These are phyloP conservation scores for Lacerta bilineata DNA, from an alignment of 2,797 vertebrate genomes.

Conservation along the genomic window DNA sequence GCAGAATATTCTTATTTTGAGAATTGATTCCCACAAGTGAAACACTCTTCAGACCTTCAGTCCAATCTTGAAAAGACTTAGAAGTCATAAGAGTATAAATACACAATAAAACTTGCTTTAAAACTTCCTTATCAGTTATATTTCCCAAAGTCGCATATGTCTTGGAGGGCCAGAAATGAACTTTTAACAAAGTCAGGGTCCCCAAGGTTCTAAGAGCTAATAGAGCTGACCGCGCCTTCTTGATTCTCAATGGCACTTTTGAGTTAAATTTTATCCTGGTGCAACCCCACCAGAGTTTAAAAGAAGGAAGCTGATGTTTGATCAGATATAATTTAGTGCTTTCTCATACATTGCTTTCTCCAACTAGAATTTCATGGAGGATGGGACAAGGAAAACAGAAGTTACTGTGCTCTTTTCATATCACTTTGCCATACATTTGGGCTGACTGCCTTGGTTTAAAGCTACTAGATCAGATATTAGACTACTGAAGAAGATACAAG, in stretches of 20 bases:
- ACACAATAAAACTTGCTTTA: background rate
- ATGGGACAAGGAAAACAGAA: background rate
- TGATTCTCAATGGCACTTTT: background rate
- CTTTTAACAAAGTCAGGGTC: background rate
- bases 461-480: background rate
- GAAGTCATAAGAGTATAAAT: background rate
- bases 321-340: background rate
- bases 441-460: background rate
- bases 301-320: background rate
- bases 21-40: background rate
- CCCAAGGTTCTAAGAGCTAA: no score
- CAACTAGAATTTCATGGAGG: no score
- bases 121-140: background rate
- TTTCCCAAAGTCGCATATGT: background rate
- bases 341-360: background rate
- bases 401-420: background rate
- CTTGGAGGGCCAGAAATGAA: background rate
- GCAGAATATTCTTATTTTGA: background rate
- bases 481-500: background rate
- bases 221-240: fast-evolving
- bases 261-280: background rate
- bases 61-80: background rate
- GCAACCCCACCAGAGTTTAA: background rate
- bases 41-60: background rate
- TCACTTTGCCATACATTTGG: constrained; percentile 2